A percentile compares a stretch with the other conserved stretches of the same genome.
Evolutionary conservation across 2,113 vertebrate species (phyloP).

Genomic region (Psettodes erumei): DNA sequence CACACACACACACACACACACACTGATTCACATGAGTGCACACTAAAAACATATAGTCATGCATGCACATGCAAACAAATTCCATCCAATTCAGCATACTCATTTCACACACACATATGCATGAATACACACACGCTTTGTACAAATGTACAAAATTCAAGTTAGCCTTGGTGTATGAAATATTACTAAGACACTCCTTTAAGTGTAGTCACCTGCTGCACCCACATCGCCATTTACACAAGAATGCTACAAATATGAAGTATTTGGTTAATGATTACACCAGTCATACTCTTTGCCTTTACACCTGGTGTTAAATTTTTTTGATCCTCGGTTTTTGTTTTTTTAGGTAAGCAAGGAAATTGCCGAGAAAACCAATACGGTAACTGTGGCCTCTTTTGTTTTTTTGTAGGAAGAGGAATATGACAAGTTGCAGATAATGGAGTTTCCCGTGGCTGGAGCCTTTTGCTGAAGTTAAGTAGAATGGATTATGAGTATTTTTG

Average conservation of each 20-base stretch:
- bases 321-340: too few relatives aligned
- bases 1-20: conserved; percentile 1
- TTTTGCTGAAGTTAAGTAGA: conserved; percentile 1
- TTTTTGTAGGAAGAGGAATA: background rate
- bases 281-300: background rate
- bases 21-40: conserved; percentile 4
- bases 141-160: background rate
- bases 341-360: background rate
- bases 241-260: background rate
- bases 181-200: background rate
- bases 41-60: background rate
- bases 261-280: background rate
- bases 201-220: background rate
- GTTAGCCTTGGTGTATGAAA: background rate
- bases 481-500: conserved; percentile 1
- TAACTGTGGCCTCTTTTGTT: background rate
- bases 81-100: background rate
- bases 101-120: conserved; percentile 11
- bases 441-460: background rate
- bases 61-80: background rate
- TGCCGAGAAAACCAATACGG: background rate
- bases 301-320: background rate
- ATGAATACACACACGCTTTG: background rate
- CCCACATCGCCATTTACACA: background rate
- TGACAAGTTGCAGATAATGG: background rate